phyloP scores from a whole-genome alignment of 2,888 invertebrate species.

The Tenthredo distinguenda region DNA sequence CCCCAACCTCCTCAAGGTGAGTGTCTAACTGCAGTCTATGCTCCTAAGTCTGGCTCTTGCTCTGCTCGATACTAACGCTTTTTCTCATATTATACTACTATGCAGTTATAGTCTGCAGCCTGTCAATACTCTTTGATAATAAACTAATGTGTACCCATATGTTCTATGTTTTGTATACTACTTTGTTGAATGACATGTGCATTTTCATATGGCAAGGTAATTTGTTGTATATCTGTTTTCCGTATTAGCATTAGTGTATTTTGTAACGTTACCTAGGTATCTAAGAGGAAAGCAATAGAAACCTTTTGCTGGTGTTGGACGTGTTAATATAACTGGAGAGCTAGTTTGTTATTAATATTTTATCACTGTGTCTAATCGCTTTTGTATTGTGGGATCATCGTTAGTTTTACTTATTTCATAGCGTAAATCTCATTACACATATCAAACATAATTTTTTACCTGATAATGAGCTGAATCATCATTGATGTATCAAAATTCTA shows the following conservation, averaged over 20 bases:
- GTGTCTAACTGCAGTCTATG: slow-evolving; percentile 55
- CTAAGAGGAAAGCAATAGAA: not conserved
- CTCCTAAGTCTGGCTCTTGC: slow-evolving; percentile 1
- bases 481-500: not conserved
- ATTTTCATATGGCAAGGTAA: not conserved
- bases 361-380: not conserved
- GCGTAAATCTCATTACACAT: not conserved
- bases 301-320: not conserved
- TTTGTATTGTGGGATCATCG: slow-evolving; percentile 5
- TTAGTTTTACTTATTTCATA: slow-evolving; percentile 2
- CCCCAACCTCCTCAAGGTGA: slow-evolving; percentile 75
- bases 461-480: not conserved
- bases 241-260: not conserved
- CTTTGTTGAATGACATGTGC: not conserved
- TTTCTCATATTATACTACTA: not conserved
- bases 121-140: not conserved
- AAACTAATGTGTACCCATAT: not conserved
- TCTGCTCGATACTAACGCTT: slow-evolving; percentile 19
- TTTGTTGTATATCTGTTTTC: not conserved
- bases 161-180: not conserved
- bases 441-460: not conserved
- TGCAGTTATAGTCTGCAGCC: not conserved
- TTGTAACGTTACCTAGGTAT: not conserved
- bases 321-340: not conserved
- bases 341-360: not conserved